phyloP scores from a whole-genome alignment of 2,888 invertebrate species.

The Brenthis daphne region DNA sequence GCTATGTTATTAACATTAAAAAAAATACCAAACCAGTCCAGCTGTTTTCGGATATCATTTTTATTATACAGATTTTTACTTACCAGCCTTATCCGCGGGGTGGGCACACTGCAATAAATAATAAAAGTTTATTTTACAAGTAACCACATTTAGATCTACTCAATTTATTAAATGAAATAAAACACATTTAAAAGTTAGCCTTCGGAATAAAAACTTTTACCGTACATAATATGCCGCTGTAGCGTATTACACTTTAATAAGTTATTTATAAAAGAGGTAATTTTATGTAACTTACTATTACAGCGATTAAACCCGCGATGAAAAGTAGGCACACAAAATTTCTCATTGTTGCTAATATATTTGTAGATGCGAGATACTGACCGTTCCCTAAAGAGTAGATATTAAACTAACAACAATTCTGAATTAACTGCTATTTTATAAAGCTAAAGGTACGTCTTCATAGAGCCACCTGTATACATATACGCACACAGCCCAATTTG shows the following conservation, averaged over 20 bases:
- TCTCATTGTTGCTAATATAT: slow-evolving; percentile 19
- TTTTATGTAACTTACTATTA: slow-evolving; percentile 8
- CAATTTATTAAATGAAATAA: not conserved
- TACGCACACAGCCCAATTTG: slow-evolving; percentile 22
- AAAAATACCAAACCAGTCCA: too few relatives aligned
- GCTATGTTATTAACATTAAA: too few relatives aligned
- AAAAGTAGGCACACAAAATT: slow-evolving; percentile 11
- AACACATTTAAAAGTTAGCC: too few relatives aligned
- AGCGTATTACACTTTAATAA: too few relatives aligned
- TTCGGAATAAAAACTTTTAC: too few relatives aligned
- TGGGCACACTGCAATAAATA: slow-evolving; percentile 15
- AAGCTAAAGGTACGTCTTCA: slow-evolving; percentile 1
- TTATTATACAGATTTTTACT: not conserved
- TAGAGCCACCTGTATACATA: slow-evolving; percentile 27
- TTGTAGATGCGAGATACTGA: not conserved
- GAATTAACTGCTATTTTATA: slow-evolving; percentile 25
- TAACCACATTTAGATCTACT: not conserved
- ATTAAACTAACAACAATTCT: slow-evolving; percentile 8
- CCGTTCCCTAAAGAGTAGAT: not conserved
- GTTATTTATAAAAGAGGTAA: too few relatives aligned
- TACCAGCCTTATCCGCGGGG: slow-evolving; percentile 18
- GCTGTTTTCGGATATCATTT: too few relatives aligned
- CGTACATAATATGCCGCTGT: too few relatives aligned
- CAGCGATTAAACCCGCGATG: not conserved
- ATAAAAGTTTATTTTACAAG: not conserved